These are phyloP conservation scores for Diadumene lineata DNA, from an alignment of 92 coral and sea anemone species.

Conservation along the genomic window DNA sequence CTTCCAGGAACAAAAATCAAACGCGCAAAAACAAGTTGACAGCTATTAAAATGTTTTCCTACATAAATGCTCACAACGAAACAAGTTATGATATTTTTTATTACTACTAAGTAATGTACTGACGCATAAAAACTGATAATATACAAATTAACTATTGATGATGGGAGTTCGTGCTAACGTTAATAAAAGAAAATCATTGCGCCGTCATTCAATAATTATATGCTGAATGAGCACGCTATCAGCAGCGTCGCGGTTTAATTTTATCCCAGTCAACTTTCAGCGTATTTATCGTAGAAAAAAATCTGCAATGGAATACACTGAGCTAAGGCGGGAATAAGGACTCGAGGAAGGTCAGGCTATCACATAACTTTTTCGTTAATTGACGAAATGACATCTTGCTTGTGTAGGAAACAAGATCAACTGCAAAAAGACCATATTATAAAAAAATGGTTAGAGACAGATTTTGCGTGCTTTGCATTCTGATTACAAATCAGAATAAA, in stretches of 20 bases:
- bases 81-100: no score
- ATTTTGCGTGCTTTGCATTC: neutral
- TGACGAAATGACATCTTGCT: slow-evolving; percentile 18
- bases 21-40: no score
- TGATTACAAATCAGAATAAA: no score
- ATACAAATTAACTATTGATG: neutral
- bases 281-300: slow-evolving; percentile 9
- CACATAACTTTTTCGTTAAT: slow-evolving; percentile 31
- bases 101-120: no score
- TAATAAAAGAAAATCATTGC: neutral
- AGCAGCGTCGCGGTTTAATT: slow-evolving; percentile 3
- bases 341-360: slow-evolving; percentile 15
- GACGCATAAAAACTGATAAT: no score
- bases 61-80: no score
- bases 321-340: slow-evolving; percentile 5
- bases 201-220: neutral
- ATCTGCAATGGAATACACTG: slow-evolving; percentile 15
- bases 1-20: no score
- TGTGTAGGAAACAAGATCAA: slow-evolving; percentile 14
- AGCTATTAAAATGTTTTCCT: no score
- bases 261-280: slow-evolving; percentile 2
- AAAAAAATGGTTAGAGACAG: no score
- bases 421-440: neutral
- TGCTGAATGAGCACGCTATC: slow-evolving; percentile 5
- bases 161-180: neutral